These are phyloP conservation scores for Oenanthe melanoleuca DNA, from an alignment of 2,113 vertebrate species.

Conservation along the genomic window DNA sequence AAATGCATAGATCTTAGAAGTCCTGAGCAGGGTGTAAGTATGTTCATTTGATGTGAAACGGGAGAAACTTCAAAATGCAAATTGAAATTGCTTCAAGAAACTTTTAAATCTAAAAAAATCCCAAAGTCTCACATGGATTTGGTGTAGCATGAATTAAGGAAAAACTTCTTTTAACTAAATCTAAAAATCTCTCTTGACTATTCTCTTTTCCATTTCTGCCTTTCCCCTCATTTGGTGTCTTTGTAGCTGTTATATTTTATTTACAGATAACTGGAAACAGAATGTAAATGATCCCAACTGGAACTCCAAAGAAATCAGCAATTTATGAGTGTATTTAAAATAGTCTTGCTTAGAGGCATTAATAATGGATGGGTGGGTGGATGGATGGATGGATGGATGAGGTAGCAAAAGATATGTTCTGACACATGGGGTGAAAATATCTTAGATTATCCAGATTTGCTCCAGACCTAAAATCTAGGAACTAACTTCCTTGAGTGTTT, in stretches of 20 bases:
- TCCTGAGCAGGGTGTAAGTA: not conserved
- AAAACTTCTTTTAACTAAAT: not conserved
- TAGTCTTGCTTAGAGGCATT: not conserved
- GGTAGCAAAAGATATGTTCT: not conserved
- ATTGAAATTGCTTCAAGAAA: not conserved
- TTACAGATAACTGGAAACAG: conserved; percentile 15
- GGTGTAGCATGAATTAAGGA: not conserved
- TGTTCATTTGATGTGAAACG: not conserved
- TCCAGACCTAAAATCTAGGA: not conserved
- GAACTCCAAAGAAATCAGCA: not conserved
- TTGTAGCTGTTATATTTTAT: not conserved
- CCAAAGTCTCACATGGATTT: not conserved
- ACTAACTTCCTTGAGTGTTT: not conserved
- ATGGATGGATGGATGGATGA: not conserved
- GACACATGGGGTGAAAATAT: not conserved
- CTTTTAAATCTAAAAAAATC: not conserved
- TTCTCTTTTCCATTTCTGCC: not conserved
- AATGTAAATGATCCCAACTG: not conserved
- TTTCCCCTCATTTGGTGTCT: not conserved
- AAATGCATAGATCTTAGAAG: not conserved
- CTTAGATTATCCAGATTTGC: not conserved
- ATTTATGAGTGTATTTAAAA: not conserved
- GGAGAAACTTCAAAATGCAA: not conserved
- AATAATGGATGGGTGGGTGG: not conserved
- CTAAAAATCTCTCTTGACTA: not conserved